Percentiles rank a stretch among this genome's conserved stretches.
These are phyloP conservation scores for Molossus alvarezi DNA, from an alignment of 2,797 vertebrate genomes.

Conservation along the genomic window DNA sequence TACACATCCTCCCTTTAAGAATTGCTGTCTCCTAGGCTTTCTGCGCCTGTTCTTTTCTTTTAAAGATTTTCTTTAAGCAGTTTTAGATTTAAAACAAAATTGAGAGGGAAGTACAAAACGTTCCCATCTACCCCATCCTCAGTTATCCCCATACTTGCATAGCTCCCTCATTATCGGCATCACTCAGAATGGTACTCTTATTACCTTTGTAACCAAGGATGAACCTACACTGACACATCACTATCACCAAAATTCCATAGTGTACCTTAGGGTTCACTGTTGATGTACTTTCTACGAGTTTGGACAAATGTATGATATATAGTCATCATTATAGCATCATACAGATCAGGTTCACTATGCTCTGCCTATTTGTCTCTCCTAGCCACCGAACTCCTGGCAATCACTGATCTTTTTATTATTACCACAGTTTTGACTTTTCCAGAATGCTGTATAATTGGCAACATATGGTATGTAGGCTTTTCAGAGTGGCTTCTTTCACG, in stretches of 20 bases:
- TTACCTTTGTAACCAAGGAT: background rate
- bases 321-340: background rate
- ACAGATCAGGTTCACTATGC: background rate
- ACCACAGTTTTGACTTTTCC: conserved; percentile 10
- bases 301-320: background rate
- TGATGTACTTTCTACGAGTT: background rate
- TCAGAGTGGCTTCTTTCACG: background rate
- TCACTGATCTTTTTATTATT: background rate
- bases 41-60: background rate
- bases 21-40: background rate
- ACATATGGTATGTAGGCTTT: background rate
- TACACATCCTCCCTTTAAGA: background rate
- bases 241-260: background rate
- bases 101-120: background rate
- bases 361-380: background rate
- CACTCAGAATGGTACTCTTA: background rate
- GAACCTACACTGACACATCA: background rate
- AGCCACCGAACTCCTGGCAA: background rate
- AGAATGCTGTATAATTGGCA: background rate
- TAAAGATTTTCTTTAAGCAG: background rate
- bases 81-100: background rate
- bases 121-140: background rate
- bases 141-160: no score
- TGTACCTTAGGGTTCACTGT: background rate
- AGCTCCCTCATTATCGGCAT: background rate